Evolutionary conservation across 2,888 invertebrate genomes (phyloP).

Genomic region (Crocallis elinguaria): DNA sequence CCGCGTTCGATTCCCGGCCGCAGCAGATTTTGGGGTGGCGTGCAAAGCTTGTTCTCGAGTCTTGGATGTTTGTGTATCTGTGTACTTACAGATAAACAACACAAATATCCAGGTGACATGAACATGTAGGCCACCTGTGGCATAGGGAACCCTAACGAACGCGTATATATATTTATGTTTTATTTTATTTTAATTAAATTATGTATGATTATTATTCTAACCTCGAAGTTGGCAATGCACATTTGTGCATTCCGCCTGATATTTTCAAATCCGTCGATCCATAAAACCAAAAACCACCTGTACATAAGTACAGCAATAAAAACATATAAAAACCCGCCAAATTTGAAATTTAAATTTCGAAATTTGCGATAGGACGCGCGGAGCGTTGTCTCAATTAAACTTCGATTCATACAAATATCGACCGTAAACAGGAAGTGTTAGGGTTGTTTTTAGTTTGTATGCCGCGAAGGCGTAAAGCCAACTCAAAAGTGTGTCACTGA

Average conservation of each 20-base stretch:
- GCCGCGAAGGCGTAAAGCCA: constrained; percentile 74
- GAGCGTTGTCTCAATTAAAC: constrained; percentile 69
- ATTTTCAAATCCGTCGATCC: not conserved
- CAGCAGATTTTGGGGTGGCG: too few species aligned
- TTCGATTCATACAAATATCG: constrained; percentile 41
- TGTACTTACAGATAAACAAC: too few species aligned
- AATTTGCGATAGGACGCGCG: constrained; percentile 66
- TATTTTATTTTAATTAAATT: too few species aligned
- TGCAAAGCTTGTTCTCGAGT: too few species aligned
- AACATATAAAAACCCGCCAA: constrained; percentile 60
- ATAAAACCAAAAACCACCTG: constrained; percentile 12
- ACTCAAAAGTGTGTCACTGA: constrained; percentile 82
- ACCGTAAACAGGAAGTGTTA: constrained; percentile 41
- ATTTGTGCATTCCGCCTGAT: not conserved
- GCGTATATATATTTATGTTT: too few species aligned
- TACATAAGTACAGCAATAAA: constrained; percentile 19
- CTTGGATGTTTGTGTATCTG: too few species aligned
- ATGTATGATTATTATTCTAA: too few species aligned
- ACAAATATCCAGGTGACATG: too few species aligned
- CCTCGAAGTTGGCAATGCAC: not conserved
- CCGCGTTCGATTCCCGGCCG: too few species aligned
- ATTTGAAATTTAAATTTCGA: constrained; percentile 74
- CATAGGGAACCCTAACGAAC: too few species aligned
- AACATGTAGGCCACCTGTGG: too few species aligned
- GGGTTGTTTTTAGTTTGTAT: constrained; percentile 55